phyloP scores from a whole-genome alignment of 1,140 invertebrate genomes.

The Hylaeus anthracinus region DNA sequence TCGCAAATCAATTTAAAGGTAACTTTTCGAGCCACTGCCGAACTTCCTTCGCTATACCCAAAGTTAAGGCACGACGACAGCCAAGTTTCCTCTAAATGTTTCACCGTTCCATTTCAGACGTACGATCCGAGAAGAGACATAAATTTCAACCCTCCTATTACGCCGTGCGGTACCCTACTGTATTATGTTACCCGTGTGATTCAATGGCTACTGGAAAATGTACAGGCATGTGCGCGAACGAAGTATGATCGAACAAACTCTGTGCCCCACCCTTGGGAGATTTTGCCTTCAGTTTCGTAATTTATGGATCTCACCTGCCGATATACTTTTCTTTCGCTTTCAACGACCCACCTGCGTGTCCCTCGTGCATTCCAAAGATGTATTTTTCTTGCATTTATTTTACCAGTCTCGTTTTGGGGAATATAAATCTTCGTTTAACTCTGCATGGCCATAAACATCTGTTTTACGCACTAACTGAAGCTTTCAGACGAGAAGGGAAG shows the following conservation, averaged over 20 bases:
- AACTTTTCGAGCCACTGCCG: background rate
- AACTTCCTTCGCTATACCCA: background rate
- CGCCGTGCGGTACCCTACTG: conserved; percentile 1
- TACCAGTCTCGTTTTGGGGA: too few species aligned
- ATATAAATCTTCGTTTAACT: background rate
- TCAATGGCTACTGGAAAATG: conserved; percentile 54
- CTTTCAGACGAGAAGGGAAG: too few species aligned
- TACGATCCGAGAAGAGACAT: conserved; percentile 14
- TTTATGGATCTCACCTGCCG: conserved; percentile 47
- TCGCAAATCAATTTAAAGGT: conserved; percentile 17
- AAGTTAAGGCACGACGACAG: background rate
- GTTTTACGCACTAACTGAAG: too few species aligned
- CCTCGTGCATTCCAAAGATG: background rate
- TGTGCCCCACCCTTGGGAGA: background rate
- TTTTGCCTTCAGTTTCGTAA: background rate
- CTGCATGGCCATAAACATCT: background rate
- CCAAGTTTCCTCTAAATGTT: conserved; percentile 17
- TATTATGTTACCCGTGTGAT: conserved; percentile 14
- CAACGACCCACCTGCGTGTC: background rate
- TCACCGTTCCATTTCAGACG: background rate
- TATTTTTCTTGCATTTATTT: conserved; percentile 28
- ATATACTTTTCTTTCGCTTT: conserved; percentile 52
- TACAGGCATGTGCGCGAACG: conserved; percentile 7
- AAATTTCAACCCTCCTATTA: conserved; percentile 4
- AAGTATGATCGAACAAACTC: conserved; percentile 17